These are phyloP conservation scores for Phoronis australis DNA, from an alignment of 2,888 invertebrate species.

Conservation along the genomic window DNA sequence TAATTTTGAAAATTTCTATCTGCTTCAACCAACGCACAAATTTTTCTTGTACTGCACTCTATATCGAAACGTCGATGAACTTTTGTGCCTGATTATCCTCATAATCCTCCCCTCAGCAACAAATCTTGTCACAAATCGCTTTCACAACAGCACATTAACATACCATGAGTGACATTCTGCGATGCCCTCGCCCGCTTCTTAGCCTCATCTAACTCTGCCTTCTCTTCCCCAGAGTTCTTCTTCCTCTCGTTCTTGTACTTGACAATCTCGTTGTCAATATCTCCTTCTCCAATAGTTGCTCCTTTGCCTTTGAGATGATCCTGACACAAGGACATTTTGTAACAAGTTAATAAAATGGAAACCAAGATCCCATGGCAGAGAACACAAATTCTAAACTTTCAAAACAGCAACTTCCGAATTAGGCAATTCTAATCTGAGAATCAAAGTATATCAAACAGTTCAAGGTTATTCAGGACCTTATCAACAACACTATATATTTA, in stretches of 20 bases:
- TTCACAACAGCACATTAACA: background rate
- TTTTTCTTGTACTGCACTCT: too few species aligned
- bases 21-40: too few species aligned
- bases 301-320: slow-evolving; percentile 57
- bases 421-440: background rate
- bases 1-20: too few species aligned
- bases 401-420: background rate
- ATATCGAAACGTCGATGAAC: too few species aligned
- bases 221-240: slow-evolving; percentile 29
- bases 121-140: background rate
- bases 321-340: slow-evolving; percentile 32
- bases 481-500: too few species aligned
- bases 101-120: too few species aligned
- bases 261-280: slow-evolving; percentile 56
- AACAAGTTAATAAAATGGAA: too few species aligned
- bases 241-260: slow-evolving; percentile 53
- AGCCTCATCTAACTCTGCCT: slow-evolving; percentile 33
- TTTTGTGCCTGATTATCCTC: too few species aligned
- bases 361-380: too few species aligned
- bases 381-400: too few species aligned
- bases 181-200: slow-evolving; percentile 22
- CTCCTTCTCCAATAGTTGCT: slow-evolving; percentile 55
- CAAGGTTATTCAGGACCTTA: too few species aligned
- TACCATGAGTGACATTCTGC: background rate
- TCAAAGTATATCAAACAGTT: too few species aligned